A percentile compares a stretch with the other conserved stretches of the same genome.
These are phyloP conservation scores for Lethocerus indicus DNA, from an alignment of 1,140 invertebrate species.

Conservation along the genomic window DNA sequence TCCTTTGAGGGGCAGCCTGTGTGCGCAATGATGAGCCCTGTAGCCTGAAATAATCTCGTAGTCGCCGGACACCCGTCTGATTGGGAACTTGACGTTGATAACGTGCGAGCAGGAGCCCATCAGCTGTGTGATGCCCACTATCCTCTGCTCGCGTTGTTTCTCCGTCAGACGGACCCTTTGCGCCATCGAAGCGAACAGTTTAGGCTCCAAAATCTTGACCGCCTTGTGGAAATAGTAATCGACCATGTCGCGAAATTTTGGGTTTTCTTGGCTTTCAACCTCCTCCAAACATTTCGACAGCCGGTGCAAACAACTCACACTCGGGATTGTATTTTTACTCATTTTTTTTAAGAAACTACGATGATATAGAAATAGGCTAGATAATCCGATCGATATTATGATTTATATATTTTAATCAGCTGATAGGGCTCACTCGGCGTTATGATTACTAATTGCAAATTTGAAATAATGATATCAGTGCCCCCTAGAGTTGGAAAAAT, in stretches of 20 bases:
- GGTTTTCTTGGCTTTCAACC: not conserved
- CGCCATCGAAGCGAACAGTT: not conserved
- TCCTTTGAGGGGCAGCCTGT: conserved; percentile 66
- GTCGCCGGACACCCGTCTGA: conserved; percentile 52
- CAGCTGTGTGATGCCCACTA: not conserved
- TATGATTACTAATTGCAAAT: no score
- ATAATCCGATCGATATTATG: no score
- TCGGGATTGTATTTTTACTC: no score
- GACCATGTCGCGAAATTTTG: not conserved
- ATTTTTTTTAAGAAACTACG: no score
- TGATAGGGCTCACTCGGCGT: no score
- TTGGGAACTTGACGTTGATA: conserved; percentile 49
- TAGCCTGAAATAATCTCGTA: conserved; percentile 69
- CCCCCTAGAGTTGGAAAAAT: no score
- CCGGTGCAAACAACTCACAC: no score
- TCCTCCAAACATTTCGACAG: not conserved
- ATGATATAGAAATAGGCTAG: no score
- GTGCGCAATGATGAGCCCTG: conserved; percentile 66
- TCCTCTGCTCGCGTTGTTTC: not conserved
- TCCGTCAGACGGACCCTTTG: not conserved
- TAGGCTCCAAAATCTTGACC: not conserved
- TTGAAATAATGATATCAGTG: no score
- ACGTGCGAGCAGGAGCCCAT: not conserved
- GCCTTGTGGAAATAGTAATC: not conserved
- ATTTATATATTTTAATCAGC: no score